Percentiles rank a stretch among this genome's conserved stretches.
These are phyloP conservation scores for Leucopsar rothschildi DNA, from an alignment of 2,113 vertebrate genomes.

Conservation along the genomic window DNA sequence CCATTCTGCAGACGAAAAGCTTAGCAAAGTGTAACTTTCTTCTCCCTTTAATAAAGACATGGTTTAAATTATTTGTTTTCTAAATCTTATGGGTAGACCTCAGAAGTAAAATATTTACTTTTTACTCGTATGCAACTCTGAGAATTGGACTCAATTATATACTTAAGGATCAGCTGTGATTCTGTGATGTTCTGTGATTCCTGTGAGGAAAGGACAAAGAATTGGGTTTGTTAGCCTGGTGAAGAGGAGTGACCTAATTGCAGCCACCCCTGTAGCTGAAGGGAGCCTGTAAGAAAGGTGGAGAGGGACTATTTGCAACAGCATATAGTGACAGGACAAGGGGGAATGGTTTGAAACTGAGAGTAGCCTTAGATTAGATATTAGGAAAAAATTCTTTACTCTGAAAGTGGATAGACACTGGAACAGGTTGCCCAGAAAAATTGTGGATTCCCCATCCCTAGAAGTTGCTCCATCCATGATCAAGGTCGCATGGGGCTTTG, in stretches of 20 bases:
- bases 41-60: neutral
- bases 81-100: neutral
- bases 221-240: neutral
- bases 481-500: neutral
- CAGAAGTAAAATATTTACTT: neutral
- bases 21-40: neutral
- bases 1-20: neutral
- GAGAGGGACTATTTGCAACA: neutral
- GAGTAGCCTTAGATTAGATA: neutral
- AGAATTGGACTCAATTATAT: neutral
- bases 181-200: neutral
- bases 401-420: neutral
- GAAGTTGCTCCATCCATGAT: neutral
- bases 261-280: neutral
- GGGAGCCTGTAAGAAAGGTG: neutral
- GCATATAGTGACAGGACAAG: neutral
- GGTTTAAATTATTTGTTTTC: slow-evolving; percentile 31
- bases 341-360: neutral
- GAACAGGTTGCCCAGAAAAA: neutral
- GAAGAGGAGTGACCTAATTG: neutral
- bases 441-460: neutral
- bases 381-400: neutral
- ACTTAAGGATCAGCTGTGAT: neutral
- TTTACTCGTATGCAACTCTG: neutral
- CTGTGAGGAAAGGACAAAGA: neutral